Base-by-base conservation (phyloP, 2,888 invertebrate species). In the Brachyptera putata region DNA sequence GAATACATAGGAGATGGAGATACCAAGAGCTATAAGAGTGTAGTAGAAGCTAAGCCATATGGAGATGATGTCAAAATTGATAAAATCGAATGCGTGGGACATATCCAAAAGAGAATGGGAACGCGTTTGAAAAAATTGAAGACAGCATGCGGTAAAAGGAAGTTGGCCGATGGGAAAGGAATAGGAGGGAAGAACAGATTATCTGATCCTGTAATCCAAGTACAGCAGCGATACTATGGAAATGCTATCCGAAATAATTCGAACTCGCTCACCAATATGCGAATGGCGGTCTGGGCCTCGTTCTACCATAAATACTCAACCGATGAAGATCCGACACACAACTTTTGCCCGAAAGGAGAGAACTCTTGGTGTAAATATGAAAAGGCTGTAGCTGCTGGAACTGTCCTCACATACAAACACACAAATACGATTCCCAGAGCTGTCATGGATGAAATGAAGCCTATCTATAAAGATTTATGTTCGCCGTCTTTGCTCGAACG, bases 21-120 rank as follows among this genome's bases (percentile, higher is more conserved):
- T 30, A 48, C 41, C 37, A 60, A n/a, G 53, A 56, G 56, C 16
- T 63, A 58, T 48, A 49, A 58, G 26, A 48, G 26, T 1, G 41
- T 62, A 21, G 37, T 65, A 2, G 60, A 61, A 41, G 7, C 41
- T 25, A 61, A 65, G 56, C 66, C 64, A 9, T 65, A 66, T 62
- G 39, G 61, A 34, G 49, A 63, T 60, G n/a, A n/a, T n/a, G 18
- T 26, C 53, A 14, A 16, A 30, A 62, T 66, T n/a, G 53, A n/a
- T 1, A 64, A 66, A 58, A 61, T 14, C 41, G 63, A 65, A 26
- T 63, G 65, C 53, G 37, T 64, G 3, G 48, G 63, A 4, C 66
- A 66, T 43, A 63, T 65, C 4, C 56, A 66, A 49, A 65, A 67
- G 34, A n/a, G 66, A 16, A 66, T 65, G 66, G 65, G 63, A 16